phyloP scores from a whole-genome alignment of 2,888 invertebrate species.

The Caenorhabditis sp. region DNA sequence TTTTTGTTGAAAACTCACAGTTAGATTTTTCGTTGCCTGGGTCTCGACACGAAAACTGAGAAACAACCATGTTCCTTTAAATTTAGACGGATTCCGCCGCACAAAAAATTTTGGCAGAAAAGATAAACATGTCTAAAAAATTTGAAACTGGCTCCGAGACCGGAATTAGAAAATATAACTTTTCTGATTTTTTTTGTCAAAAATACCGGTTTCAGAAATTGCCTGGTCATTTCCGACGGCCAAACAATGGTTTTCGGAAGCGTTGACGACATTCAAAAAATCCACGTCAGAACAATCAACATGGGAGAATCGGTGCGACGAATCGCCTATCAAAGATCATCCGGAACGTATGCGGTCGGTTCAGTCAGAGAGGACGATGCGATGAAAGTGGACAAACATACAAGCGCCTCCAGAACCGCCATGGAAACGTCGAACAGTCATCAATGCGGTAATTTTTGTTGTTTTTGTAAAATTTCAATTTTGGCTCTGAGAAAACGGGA shows the following conservation, averaged over 20 bases:
- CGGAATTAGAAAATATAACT: background rate
- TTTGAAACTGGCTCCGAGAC: too few species aligned
- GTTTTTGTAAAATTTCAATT: background rate
- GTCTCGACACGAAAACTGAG: too few species aligned
- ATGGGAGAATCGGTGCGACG: conserved; percentile 89
- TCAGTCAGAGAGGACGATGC: conserved; percentile 85
- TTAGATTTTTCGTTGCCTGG: too few species aligned
- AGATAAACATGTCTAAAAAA: too few species aligned
- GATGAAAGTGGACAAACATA: background rate
- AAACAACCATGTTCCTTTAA: too few species aligned
- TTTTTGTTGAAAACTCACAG: too few species aligned
- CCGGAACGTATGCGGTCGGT: conserved; percentile 90
- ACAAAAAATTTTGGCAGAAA: too few species aligned
- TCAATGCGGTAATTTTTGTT: conserved; percentile 9
- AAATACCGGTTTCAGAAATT: conserved; percentile 54
- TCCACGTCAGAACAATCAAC: conserved; percentile 79
- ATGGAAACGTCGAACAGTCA: conserved; percentile 7
- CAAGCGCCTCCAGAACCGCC: conserved; percentile 24
- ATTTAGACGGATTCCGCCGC: too few species aligned
- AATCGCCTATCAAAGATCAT: conserved; percentile 85
- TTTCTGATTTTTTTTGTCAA: background rate
- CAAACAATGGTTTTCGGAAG: conserved; percentile 82
- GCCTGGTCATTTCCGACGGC: conserved; percentile 86
- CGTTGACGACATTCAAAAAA: conserved; percentile 68
- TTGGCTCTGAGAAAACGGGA: too few species aligned